phyloP scores from a whole-genome alignment of 2,113 vertebrate species.

The Brachirus orientalis region DNA sequence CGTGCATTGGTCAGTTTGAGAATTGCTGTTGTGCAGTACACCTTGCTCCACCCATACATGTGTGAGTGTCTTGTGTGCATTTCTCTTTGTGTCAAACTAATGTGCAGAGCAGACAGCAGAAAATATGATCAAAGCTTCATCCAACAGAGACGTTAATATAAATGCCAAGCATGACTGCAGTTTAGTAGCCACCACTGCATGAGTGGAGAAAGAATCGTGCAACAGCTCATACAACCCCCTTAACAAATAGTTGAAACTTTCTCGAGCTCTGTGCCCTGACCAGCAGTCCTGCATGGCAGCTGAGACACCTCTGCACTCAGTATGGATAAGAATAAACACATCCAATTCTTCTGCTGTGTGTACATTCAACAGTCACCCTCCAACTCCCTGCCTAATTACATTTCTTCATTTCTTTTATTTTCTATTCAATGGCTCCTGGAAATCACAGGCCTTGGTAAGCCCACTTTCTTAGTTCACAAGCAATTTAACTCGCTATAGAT shows the following conservation, averaged over 20 bases:
- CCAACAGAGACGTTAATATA: constrained; percentile 64
- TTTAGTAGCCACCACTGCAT: constrained; percentile 78
- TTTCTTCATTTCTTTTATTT: constrained; percentile 49
- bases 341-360: constrained; percentile 59
- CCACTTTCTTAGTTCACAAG: not conserved
- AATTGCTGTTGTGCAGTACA: constrained; percentile 59
- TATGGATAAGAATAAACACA: constrained; percentile 56
- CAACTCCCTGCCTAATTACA: constrained; percentile 54
- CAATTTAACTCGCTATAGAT: not conserved
- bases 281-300: constrained; percentile 82
- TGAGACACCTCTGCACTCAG: constrained; percentile 67
- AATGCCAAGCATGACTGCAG: constrained; percentile 82
- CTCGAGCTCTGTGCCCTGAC: constrained; percentile 53
- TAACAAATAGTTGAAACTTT: constrained; percentile 61
- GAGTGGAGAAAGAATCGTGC: constrained; percentile 71
- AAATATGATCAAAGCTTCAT: constrained; percentile 77
- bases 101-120: constrained; percentile 80
- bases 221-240: constrained; percentile 61
- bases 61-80: constrained; percentile 58
- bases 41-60: constrained; percentile 73
- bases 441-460: constrained; percentile 80
- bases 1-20: constrained; percentile 6
- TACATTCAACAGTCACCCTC: constrained; percentile 43
- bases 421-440: constrained; percentile 46
- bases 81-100: constrained; percentile 65